A percentile compares a stretch with the other conserved stretches of the same genome.
Conservation (phyloP, 2,888 invertebrate genomes). For the Onchidella celtica region DNA sequence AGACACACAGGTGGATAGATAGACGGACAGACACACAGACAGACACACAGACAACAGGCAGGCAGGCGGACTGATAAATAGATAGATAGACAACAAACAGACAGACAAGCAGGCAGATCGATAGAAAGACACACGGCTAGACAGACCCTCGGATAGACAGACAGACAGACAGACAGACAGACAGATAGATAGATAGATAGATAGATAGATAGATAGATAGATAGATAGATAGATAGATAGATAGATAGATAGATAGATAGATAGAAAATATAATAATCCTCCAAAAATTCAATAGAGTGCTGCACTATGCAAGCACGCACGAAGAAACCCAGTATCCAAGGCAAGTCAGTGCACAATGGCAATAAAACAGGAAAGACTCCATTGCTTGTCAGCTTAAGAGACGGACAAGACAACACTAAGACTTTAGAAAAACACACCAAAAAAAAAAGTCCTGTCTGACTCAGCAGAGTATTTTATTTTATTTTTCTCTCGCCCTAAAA, state of each 20-base stretch:
- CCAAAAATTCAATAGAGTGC: no score
- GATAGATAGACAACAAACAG: not conserved
- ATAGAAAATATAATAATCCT: no score
- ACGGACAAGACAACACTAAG: no score
- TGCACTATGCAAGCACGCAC: not conserved
- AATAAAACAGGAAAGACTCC: not conserved
- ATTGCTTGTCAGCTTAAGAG: no score
- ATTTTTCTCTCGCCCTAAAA: no score
- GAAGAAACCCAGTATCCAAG: not conserved
- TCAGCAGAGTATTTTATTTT: no score
- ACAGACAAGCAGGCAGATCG: not conserved
- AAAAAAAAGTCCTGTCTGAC: no score
- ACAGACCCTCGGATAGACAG: not conserved
- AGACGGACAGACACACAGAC: not conserved
- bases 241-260: not conserved
- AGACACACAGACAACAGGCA: no score
- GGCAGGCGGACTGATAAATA: no score
- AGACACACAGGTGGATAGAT: not conserved
- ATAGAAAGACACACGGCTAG: not conserved
- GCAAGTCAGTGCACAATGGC: not conserved
- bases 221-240: not conserved
- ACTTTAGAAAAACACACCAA: no score
- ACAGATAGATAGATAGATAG: constrained; percentile 32
- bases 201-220: constrained; percentile 1
- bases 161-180: constrained; percentile 12